Evolutionary conservation across 2,113 vertebrate species (phyloP).

Genomic region (Ivindomyrus marchei): DNA sequence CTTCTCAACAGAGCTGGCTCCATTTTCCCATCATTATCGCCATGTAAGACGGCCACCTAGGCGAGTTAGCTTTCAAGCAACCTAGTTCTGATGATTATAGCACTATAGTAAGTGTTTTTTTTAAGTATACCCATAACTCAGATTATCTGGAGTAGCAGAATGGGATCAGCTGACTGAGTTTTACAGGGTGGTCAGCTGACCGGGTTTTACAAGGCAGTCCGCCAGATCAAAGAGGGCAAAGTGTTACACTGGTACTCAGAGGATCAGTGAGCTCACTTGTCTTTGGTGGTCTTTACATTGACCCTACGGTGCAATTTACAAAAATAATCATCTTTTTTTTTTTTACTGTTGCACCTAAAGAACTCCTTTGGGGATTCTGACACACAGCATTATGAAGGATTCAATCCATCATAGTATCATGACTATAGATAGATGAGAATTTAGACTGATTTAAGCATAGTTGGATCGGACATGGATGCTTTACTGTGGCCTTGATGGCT

Average conservation of each 20-base stretch:
- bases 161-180: background rate
- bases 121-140: background rate
- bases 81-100: background rate
- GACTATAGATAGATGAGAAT: background rate
- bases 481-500: background rate
- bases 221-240: background rate
- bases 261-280: background rate
- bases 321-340: background rate
- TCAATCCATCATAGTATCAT: background rate
- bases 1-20: background rate
- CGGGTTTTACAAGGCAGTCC: background rate
- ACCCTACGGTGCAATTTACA: background rate
- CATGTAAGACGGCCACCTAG: background rate
- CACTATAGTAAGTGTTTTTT: background rate
- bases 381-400: background rate
- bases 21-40: background rate
- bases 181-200: background rate
- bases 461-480: background rate
- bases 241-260: background rate
- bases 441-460: background rate
- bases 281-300: background rate
- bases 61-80: background rate
- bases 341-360: constrained; percentile 18
- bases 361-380: background rate
- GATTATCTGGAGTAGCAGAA: background rate